Conservation (phyloP, 92 coral and sea anemone genomes). For the Phymanthus crucifer region DNA sequence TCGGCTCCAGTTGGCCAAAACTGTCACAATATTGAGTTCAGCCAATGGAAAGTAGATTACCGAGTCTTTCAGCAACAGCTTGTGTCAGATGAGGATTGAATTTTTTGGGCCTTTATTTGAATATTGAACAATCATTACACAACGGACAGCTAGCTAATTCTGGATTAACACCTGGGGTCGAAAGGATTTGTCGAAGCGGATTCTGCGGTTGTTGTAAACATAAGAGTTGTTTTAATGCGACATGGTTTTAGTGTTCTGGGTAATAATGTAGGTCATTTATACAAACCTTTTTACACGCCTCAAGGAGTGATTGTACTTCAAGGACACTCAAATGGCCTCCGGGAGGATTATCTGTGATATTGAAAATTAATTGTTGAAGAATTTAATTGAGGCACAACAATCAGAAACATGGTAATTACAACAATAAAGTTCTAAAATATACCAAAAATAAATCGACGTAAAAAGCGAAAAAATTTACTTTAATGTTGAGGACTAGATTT, state of each 20-base stretch:
- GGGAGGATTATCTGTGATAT: slow-evolving; percentile 55
- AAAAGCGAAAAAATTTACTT: background rate
- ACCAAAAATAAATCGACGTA: background rate
- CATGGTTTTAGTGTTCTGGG: slow-evolving; percentile 1
- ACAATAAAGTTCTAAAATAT: background rate
- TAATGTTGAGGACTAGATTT: too few relatives aligned
- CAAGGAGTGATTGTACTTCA: slow-evolving; percentile 83
- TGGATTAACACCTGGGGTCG: slow-evolving; percentile 24
- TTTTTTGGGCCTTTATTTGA: background rate
- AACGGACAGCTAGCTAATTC: slow-evolving; percentile 21
- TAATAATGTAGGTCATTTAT: background rate
- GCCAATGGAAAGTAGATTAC: slow-evolving; percentile 17
- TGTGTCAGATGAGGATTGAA: slow-evolving; percentile 11
- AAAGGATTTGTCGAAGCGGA: slow-evolving; percentile 12
- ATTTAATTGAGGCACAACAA: slow-evolving; percentile 10
- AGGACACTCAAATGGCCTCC: slow-evolving; percentile 66
- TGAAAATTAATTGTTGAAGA: background rate
- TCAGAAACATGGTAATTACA: background rate
- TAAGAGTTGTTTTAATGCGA: background rate
- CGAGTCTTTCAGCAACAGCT: background rate
- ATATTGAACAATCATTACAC: slow-evolving; percentile 18
- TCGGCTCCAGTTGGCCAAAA: background rate
- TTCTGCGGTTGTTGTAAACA: slow-evolving; percentile 42
- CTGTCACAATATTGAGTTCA: slow-evolving; percentile 11
- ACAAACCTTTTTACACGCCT: slow-evolving; percentile 93